A percentile compares a stretch with the other conserved stretches of the same genome.
Conservation (phyloP, 2,797 vertebrate genomes). For the Parauchenoglanis punctatus region DNA sequence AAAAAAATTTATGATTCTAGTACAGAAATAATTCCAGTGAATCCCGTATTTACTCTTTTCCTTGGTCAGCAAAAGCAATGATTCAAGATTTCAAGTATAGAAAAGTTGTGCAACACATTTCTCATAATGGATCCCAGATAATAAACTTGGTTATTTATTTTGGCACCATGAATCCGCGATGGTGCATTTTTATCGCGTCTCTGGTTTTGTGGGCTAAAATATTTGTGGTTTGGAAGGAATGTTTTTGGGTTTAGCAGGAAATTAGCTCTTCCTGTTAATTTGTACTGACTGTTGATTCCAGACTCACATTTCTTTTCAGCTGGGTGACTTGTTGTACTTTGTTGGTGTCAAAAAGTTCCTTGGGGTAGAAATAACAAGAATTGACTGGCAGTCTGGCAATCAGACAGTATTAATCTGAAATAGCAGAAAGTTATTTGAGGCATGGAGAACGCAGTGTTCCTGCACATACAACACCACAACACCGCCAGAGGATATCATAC, state of each 20-base stretch:
- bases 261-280: not conserved
- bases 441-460: too few relatives aligned
- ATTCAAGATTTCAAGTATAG: conserved; percentile 5
- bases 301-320: not conserved
- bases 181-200: not conserved
- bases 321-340: not conserved
- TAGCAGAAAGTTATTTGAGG: not conserved
- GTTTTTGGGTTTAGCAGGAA: not conserved
- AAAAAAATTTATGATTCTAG: not conserved
- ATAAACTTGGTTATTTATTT: conserved; percentile 9
- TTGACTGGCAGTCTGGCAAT: not conserved
- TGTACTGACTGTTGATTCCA: conserved; percentile 10
- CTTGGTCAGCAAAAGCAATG: not conserved
- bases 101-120: conserved; percentile 9
- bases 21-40: not conserved
- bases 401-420: not conserved
- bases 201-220: not conserved
- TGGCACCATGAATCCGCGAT: not conserved
- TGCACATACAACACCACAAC: not conserved
- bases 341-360: not conserved
- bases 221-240: conserved; percentile 8
- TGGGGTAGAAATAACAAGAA: not conserved
- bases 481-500: not conserved
- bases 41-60: not conserved
- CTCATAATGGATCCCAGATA: not conserved